phyloP scores from a whole-genome alignment of 1,140 invertebrate species.

The Aphaenogaster floridana region DNA sequence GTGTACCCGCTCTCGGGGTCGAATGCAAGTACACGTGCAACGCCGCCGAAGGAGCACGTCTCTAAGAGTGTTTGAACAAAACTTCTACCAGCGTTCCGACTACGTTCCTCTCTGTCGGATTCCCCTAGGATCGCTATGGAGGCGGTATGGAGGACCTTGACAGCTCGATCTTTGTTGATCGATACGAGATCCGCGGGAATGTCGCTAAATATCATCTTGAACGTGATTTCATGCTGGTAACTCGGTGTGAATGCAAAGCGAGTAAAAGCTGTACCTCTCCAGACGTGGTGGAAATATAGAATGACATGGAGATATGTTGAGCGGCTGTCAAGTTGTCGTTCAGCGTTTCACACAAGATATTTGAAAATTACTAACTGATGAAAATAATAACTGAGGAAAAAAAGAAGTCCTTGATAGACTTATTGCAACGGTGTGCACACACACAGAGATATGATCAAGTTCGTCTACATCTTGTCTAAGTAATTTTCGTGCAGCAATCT shows the following conservation, averaged over 20 bases:
- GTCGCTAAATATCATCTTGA: conserved; percentile 42
- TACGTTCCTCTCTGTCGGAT: conserved; percentile 37
- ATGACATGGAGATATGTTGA: conserved; percentile 16
- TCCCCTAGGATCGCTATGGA: conserved; percentile 20
- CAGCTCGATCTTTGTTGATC: conserved; percentile 59
- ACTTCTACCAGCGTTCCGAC: conserved; percentile 69
- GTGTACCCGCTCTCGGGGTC: conserved; percentile 72
- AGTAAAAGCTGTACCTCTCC: conserved; percentile 14
- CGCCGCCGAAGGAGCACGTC: conserved; percentile 75
- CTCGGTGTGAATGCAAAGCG: conserved; percentile 54
- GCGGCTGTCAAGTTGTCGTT: conserved; percentile 27
- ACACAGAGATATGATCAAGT: neutral
- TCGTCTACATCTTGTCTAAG: neutral
- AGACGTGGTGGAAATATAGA: conserved; percentile 6
- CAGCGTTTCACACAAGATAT: conserved; percentile 12
- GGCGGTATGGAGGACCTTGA: conserved; percentile 22
- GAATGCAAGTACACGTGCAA: conserved; percentile 77
- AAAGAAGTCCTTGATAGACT: neutral
- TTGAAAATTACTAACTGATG: conserved; percentile 21
- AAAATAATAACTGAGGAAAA: neutral
- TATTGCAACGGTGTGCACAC: neutral
- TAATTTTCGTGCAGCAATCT: neutral
- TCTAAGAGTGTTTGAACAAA: conserved; percentile 77
- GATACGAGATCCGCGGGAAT: conserved; percentile 52
- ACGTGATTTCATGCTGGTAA: conserved; percentile 50